Evolutionary conservation across 35 echinoderm and acorn worm species (phyloP).

Genomic region (Patiria miniata): DNA sequence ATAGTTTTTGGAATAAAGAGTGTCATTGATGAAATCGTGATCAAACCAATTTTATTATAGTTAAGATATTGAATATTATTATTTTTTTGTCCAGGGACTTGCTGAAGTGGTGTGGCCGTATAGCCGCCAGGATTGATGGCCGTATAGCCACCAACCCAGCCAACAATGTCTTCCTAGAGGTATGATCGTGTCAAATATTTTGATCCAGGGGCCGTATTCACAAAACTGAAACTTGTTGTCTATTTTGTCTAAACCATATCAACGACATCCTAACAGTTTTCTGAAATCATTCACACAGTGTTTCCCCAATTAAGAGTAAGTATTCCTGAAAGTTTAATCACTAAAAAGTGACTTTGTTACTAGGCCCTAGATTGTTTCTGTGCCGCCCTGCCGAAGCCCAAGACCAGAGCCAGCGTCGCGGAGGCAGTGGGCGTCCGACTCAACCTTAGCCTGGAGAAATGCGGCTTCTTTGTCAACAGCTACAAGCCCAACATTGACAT

Average conservation of each 20-base stretch:
- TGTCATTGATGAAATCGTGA: too few relatives aligned
- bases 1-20: too few relatives aligned
- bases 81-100: conserved; percentile 71
- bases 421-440: conserved; percentile 77
- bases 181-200: conserved; percentile 18
- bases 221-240: too few relatives aligned
- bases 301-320: too few relatives aligned
- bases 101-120: conserved; percentile 94
- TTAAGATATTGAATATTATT: too few relatives aligned
- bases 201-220: too few relatives aligned
- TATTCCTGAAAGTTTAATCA: too few relatives aligned
- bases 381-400: conserved; percentile 66
- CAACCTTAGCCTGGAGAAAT: conserved; percentile 80
- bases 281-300: too few relatives aligned
- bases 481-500: conserved; percentile 91
- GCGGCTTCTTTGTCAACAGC: conserved; percentile 57
- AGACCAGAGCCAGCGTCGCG: conserved; percentile 41
- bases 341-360: too few relatives aligned
- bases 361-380: conserved; percentile 96
- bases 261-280: too few relatives aligned
- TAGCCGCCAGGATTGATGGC: conserved; percentile 59
- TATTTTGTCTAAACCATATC: too few relatives aligned
- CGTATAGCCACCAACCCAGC: conserved; percentile 45
- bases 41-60: too few relatives aligned
- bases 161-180: conserved; percentile 89